Evolutionary conservation across 2,113 vertebrate genomes (phyloP).

Genomic region (Proteles cristata): DNA sequence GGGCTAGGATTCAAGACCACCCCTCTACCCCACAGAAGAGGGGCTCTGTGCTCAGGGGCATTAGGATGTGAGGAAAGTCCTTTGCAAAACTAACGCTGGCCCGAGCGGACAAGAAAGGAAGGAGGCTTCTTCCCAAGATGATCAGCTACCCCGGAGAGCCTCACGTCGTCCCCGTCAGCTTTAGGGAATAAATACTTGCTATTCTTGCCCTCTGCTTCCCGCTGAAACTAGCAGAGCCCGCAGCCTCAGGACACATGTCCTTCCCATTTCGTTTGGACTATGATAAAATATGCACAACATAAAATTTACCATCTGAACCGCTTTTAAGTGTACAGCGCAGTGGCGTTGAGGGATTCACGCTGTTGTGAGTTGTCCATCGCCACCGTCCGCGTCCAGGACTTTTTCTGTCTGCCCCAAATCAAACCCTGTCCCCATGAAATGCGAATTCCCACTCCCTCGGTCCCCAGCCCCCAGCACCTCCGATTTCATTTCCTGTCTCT

Average conservation of each 20-base stretch:
- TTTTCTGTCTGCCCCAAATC: background rate
- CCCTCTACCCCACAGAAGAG: background rate
- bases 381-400: background rate
- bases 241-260: background rate
- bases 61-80: background rate
- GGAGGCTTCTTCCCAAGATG: fast-evolving
- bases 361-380: background rate
- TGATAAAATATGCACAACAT: background rate
- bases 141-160: background rate
- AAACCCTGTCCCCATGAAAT: background rate
- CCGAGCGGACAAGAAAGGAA: too few species aligned
- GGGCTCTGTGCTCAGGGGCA: background rate
- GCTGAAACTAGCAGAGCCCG: background rate
- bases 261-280: background rate
- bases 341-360: fast-evolving
- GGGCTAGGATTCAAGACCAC: background rate
- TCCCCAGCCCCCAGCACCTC: background rate
- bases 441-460: fast-evolving
- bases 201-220: background rate
- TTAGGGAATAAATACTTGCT: fast-evolving
- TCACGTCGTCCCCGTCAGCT: fast-evolving
- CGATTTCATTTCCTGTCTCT: background rate
- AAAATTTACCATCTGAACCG: background rate
- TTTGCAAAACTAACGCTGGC: fast-evolving
- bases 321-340: too few species aligned